Evolutionary conservation across 2,888 invertebrate species (phyloP).

Genomic region (Priocnemis perturbator): DNA sequence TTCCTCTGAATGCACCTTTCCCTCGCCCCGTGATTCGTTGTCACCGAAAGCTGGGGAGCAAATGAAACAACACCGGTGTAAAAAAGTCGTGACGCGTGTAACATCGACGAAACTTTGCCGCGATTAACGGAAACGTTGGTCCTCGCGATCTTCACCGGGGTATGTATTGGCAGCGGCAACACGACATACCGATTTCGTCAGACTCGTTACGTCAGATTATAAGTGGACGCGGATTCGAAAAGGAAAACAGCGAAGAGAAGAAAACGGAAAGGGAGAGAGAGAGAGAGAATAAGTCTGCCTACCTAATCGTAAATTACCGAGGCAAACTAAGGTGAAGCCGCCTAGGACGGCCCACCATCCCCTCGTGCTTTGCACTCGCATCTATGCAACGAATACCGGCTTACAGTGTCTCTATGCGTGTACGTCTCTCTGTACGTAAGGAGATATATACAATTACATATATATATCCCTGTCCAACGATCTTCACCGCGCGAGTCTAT

Average conservation of each 20-base stretch:
- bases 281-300: conserved; percentile 33
- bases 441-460: too few species aligned
- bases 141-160: too few species aligned
- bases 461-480: too few species aligned
- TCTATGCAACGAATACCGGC: conserved; percentile 34
- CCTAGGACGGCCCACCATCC: conserved; percentile 58
- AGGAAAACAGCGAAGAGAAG: background rate
- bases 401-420: background rate
- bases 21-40: conserved; percentile 35
- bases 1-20: conserved; percentile 39
- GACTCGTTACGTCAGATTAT: background rate
- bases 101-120: background rate
- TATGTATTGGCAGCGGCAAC: too few species aligned
- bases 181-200: too few species aligned
- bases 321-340: conserved; percentile 56
- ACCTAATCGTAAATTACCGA: conserved; percentile 64
- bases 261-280: conserved; percentile 2
- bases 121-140: background rate
- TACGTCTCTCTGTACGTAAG: too few species aligned
- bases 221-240: too few species aligned
- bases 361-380: conserved; percentile 49
- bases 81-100: background rate
- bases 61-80: conserved; percentile 8
- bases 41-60: conserved; percentile 47
- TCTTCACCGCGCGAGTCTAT: background rate